Conservation (phyloP, 2,113 vertebrate species). For the Chiloscyllium plagiosum region DNA sequence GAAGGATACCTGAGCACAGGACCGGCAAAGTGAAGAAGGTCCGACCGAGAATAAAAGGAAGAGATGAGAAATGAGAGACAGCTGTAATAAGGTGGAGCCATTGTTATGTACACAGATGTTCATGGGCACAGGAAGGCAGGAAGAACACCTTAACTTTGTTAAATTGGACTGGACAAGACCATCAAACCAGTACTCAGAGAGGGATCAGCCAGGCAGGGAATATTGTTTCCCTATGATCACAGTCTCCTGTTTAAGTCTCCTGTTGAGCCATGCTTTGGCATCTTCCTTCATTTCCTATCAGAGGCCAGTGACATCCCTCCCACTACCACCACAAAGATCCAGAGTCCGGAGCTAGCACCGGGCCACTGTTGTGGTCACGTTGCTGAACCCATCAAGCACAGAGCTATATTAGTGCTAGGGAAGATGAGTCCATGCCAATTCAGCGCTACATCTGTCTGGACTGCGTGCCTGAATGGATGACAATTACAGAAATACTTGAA, state of each 20-base stretch:
- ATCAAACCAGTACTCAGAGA: neutral
- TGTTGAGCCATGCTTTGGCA: neutral
- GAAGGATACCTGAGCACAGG: neutral
- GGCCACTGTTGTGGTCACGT: no score
- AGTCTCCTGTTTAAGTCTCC: no score
- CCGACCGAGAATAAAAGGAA: neutral
- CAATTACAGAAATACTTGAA: no score
- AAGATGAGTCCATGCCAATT: neutral
- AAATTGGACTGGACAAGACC: neutral
- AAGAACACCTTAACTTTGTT: neutral
- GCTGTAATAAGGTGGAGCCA: neutral
- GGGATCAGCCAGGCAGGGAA: neutral
- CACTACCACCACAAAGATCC: no score
- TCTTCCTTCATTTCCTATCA: no score
- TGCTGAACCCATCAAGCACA: neutral
- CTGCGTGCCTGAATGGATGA: no score
- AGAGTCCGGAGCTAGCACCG: neutral
- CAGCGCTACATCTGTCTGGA: no score
- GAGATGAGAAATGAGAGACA: neutral
- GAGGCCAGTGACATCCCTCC: neutral
- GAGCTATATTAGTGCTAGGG: neutral
- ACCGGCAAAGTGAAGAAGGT: neutral
- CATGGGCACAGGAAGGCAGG: neutral
- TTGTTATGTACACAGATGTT: neutral
- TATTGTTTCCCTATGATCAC: neutral